Conservation (phyloP, 2,888 invertebrate genomes). For the Pseudococcus longispinus region DNA sequence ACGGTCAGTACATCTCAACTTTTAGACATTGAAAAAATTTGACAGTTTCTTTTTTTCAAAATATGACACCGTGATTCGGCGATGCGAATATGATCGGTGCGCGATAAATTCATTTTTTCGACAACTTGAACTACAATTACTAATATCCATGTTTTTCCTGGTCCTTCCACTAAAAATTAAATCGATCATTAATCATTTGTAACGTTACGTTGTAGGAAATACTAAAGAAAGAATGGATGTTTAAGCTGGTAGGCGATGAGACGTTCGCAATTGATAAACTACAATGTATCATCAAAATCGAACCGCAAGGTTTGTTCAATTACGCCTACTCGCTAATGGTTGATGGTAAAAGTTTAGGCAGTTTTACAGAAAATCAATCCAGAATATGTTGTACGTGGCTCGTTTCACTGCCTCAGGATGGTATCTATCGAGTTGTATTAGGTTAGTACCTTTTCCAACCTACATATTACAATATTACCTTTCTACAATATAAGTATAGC, state of each 20-base stretch:
- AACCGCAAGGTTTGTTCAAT: slow-evolving; percentile 73
- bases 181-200: background rate
- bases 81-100: no score
- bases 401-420: slow-evolving; percentile 65
- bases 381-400: slow-evolving; percentile 80
- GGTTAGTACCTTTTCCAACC: slow-evolving; percentile 67
- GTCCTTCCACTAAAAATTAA: background rate
- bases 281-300: slow-evolving; percentile 67
- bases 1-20: no score
- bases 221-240: slow-evolving; percentile 85
- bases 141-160: background rate
- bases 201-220: slow-evolving; percentile 69
- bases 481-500: background rate
- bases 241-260: slow-evolving; percentile 87
- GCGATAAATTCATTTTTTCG: no score
- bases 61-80: no score
- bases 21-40: no score
- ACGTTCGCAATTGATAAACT: slow-evolving; percentile 72
- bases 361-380: slow-evolving; percentile 81
- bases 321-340: slow-evolving; percentile 83
- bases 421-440: slow-evolving; percentile 73
- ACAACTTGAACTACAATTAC: no score
- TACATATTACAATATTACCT: background rate
- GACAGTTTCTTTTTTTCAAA: no score
- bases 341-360: slow-evolving; percentile 80